Evolutionary conservation across 2,113 vertebrate species (phyloP), one percentile per base, ranked within the genome.

Genomic region (Recurvirostra avosetta): DNA sequence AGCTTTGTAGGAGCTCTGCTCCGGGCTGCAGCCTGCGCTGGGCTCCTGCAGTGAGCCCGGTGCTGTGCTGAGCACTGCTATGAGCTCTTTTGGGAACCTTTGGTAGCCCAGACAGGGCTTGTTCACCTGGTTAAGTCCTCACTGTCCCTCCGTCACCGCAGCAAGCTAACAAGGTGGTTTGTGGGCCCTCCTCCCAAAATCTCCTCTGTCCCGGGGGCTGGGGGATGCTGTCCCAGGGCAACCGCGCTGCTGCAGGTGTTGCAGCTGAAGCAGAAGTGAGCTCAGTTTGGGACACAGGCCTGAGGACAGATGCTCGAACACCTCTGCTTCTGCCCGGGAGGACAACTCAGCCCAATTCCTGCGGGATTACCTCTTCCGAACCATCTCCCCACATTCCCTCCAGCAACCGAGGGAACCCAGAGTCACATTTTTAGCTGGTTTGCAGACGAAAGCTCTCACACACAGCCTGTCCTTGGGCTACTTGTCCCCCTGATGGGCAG

Each of bases 281-380:
- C 58, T 65, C 11, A 6, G 34, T n/a, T 61, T 73, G 59, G 63
- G 76, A 16, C 19, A 8, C 19, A 8, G 41, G 4, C 36, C 41
- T 2, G 2, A 1, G 14, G 26, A 27, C 1, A 0, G 20, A 6
- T 36, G 77, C 49, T 70, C 6, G 6, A 66, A 38, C 1, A 4
- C 13, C 61, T 88, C 86, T 67, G 34, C 83, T 43, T 25, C 59
- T 65, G 20, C 45, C 10, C 27, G 30, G 21, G 38, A 86, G 58
- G 38, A 78, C 1, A 85, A 32, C 9, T 53, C 82, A 26, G 50
- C 74, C n/a, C 3, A 0, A 13, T 34, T 66, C 84, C 63, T 8
- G 0, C 1, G 11, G 79, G 40, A 52, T 40, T 23, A 2, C 15
- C 43, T 63, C 26, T 62, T 29, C 74, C 25, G 53, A 59, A 32